Conservation (phyloP, 2,113 vertebrate genomes). For the Apeltes quadracus region DNA sequence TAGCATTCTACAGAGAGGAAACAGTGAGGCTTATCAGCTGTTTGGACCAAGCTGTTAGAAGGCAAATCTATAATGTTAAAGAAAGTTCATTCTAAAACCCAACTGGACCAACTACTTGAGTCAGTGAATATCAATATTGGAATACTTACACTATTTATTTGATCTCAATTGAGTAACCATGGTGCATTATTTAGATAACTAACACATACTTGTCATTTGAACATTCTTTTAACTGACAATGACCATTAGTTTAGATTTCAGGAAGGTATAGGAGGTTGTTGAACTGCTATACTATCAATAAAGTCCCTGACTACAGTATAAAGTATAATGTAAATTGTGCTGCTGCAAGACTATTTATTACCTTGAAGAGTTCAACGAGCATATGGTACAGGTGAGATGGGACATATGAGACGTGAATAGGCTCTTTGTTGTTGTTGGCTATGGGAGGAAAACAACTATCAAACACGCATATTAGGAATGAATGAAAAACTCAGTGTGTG, state of each 20-base stretch:
- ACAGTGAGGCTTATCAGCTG: background rate
- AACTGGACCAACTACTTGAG: background rate
- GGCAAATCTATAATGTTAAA: background rate
- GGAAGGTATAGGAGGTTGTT: no score
- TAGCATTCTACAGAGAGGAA: slow-evolving; percentile 82
- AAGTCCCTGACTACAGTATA: no score
- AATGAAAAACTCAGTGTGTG: background rate
- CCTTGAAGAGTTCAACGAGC: slow-evolving; percentile 94
- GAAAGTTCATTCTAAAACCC: background rate
- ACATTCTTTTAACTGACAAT: background rate
- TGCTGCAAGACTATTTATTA: slow-evolving; percentile 45
- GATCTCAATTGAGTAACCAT: background rate
- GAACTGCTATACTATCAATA: no score
- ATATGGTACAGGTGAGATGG: slow-evolving; percentile 93
- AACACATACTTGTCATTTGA: background rate
- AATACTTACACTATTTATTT: background rate
- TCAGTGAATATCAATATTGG: background rate
- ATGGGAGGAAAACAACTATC: background rate
- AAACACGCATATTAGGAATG: background rate
- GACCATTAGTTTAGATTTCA: background rate
- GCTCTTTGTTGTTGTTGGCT: slow-evolving; percentile 79
- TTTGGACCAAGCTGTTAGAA: background rate
- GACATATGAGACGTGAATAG: slow-evolving; percentile 87
- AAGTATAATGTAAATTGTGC: no score
- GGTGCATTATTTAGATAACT: background rate